Evolutionary conservation across 2,113 vertebrate species (phyloP), one percentile per base, ranked within the genome.

Genomic region (Burhinus oedicnemus): DNA sequence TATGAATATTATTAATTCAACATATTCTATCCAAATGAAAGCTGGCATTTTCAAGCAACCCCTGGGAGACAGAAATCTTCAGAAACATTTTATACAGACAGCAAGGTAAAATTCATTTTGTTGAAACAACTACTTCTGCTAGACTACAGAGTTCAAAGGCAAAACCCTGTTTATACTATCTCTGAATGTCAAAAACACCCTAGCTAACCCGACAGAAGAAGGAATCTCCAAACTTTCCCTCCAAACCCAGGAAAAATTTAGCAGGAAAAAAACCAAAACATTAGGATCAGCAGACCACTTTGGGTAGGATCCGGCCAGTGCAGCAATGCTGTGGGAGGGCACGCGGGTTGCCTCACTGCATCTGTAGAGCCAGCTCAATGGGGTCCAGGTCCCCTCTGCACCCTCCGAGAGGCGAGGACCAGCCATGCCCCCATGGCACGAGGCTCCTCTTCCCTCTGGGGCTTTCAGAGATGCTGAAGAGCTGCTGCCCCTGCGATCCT

Each of bases 401-500:
- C 15, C 17, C 20, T 76, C 49, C 2, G 12, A 52, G 47, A 66
- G 17, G 17, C 2, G 3, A 75, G 40, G 64, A 77, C 14, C 10
- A 65, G 49, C 34, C 34, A 19, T 20, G 30, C 11, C 21, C 61
- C 15, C 34, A 20, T 0, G 2, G n/a, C 49, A 36, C 2, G 1
- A 14, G 14, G 44, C 32, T 87, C 16, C 17, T 38, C 25, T 78
- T 87, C 34, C 40, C 36, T 45, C 29, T 9, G 12, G 19, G 44
- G 9, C 32, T 94, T 45, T 23, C 29, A 64, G 11, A 72, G 77
- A 36, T 76, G 47, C 84, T 22, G 19, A 70, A 54, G n/a, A 23
- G n/a, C 3, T 5, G 34, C 30, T 1, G 1, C 7, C 10, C 29
- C n/a, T 3, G 1, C 1, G 30, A 49, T 23, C 11, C 45, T 14